Evolutionary conservation across 2,888 invertebrate species (phyloP), one percentile per base, ranked within the genome.

Genomic region (Ligdia adustata): DNA sequence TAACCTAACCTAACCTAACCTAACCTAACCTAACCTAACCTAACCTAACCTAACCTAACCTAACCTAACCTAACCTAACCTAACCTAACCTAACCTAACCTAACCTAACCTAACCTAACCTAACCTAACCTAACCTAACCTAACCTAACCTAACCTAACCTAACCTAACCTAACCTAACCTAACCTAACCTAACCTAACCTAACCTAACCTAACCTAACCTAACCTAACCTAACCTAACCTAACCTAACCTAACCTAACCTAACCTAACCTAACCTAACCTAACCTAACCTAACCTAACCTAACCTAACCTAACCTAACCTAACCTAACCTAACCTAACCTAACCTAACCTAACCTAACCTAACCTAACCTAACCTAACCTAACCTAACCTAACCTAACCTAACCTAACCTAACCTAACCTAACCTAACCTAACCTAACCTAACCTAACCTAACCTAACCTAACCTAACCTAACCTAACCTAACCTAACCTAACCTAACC

Each of bases 141-240:
- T 18, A 39, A 20, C 39, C 29, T 27, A 39, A 31, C 45, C 27
- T n/a, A n/a, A n/a, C n/a, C n/a, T n/a, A n/a, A n/a, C n/a, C n/a
- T n/a, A 39, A 33, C 46, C 35, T 35, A 41, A 40, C 47, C 35
- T 37, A 40, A 34, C 42, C 46, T 43, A 43, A 41, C 37, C 47
- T 39, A 35, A 34, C 39, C 40, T 33, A 27, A 40, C 24, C 29
- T 18, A 16, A 46, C 27, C 47, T 33, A 41, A 39, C 46, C 39
- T 41, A 41, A 41, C 41, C 37, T 37, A 37, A n/a, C n/a, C n/a
- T n/a, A n/a, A n/a, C n/a, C n/a, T 57, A 59, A 59, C 58, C 56
- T 56, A 59, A 57, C 60, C 57, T 54, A 58, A 58, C 58, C 57
- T 53, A 58, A n/a, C n/a, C n/a, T n/a, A n/a, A n/a, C n/a, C n/a